Base-by-base conservation (phyloP, 2,888 invertebrate genomes). In the Andrena hattorfiana region DNA sequence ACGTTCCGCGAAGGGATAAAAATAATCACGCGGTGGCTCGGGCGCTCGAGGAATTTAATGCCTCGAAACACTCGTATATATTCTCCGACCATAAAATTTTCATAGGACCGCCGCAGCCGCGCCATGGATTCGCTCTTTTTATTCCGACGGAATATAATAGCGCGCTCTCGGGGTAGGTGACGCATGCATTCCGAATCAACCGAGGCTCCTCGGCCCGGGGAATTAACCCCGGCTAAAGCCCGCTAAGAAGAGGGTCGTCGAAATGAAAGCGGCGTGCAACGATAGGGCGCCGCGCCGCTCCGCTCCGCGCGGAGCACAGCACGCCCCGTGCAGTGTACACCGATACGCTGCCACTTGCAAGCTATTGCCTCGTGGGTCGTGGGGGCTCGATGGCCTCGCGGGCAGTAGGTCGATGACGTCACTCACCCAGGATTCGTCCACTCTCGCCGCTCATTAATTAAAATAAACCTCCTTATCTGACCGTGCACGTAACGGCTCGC, bases 381-480 rank as follows among this genome's bases (percentile, higher is more conserved):
- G 30, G 20, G 23, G 75, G 77, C 66, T 32, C 62, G 69, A 59
- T 76, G 56, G 49, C 63, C 73, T 64, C 32, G 3, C 42, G n/a
- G 51, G n/a, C 66, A 48, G 20, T 77, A 56, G 59, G 56, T 77
- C 75, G 71, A 62, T 78, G 85, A 85, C 83, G 86, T 85, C 76
- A 76, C 72, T 26, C 59, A 49, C 35, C 48, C 30, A 20, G 8
- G 56, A 60, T 62, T 60, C 42, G 74, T 48, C 66, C 60, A 72
- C 54, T 72, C 81, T 75, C 64, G 73, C 70, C 66, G 73, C 71
- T 64, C 76, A 56, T 60, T 81, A 83, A 87, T 87, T 87, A 85
- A 87, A 81, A 78, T 75, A 78, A 74, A 69, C 77, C 54, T 81
- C 75, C 87, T 85, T 83, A 83, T 83, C 87, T 77, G 83, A 83